Evolutionary conservation across 2,113 vertebrate species (phyloP).

Genomic region (Callionymus lyra): DNA sequence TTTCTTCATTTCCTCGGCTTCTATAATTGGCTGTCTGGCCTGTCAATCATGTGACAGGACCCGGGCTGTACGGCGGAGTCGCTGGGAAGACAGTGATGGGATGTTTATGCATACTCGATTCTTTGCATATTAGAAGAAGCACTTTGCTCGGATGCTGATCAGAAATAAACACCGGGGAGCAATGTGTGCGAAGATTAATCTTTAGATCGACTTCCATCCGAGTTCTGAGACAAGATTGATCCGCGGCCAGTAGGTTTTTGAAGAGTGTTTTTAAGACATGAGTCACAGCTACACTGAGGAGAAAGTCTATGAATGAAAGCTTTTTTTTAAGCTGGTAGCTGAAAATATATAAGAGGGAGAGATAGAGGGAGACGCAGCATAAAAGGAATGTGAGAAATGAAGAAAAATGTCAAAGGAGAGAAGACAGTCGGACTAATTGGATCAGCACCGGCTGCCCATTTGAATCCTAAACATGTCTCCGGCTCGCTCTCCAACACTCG

Average conservation of each 20-base stretch:
- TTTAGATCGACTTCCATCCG: too few species aligned
- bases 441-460: constrained; percentile 17
- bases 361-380: neutral
- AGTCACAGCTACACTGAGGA: too few species aligned
- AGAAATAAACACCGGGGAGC: too few species aligned
- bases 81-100: constrained; percentile 8
- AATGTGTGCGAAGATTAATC: too few species aligned
- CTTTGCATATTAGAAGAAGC: too few species aligned
- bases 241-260: too few species aligned
- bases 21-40: constrained; percentile 49
- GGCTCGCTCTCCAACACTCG: constrained; percentile 4
- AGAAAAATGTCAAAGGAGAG: constrained; percentile 10
- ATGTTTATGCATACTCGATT: neutral
- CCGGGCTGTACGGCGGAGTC: constrained; percentile 18
- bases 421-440: constrained; percentile 29
- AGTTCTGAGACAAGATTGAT: too few species aligned
- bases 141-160: too few species aligned
- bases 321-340: too few species aligned
- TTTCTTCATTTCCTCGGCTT: constrained; percentile 29
- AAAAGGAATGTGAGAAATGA: constrained; percentile 7
- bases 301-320: too few species aligned
- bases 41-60: constrained; percentile 42
- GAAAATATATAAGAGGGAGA: constrained; percentile 4
- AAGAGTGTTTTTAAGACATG: too few species aligned
- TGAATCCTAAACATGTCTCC: constrained; percentile 27